These are phyloP conservation scores for Crotalus viridis DNA, from an alignment of 2,113 vertebrate genomes.

Conservation along the genomic window DNA sequence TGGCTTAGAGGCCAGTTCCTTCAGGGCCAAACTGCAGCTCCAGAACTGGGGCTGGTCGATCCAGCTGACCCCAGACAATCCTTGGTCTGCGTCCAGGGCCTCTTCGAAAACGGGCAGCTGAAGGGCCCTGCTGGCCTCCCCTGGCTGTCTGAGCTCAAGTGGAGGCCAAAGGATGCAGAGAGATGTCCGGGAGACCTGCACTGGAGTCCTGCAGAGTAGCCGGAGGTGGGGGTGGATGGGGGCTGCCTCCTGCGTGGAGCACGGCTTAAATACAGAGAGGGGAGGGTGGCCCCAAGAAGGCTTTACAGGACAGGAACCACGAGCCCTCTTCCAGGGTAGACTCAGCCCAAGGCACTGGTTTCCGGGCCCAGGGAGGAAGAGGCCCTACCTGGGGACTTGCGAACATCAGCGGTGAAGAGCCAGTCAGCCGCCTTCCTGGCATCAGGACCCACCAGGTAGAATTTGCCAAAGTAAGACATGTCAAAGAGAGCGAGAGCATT, in stretches of 20 bases:
- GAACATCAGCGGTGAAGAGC: conserved; percentile 90
- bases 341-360: not conserved
- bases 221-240: not conserved
- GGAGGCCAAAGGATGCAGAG: not conserved
- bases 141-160: not conserved
- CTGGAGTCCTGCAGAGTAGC: not conserved
- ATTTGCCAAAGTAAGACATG: conserved; percentile 99
- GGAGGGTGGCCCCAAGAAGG: not conserved
- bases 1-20: not conserved
- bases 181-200: not conserved
- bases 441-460: conserved; percentile 90
- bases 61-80: not conserved
- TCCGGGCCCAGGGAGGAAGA: not conserved
- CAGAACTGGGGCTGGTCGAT: not conserved
- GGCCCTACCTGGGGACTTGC: conserved; percentile 81
- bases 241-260: not conserved
- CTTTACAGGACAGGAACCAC: not conserved
- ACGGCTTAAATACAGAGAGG: not conserved
- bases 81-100: not conserved
- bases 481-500: conserved; percentile 84
- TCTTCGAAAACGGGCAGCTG: not conserved
- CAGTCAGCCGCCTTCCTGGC: conserved; percentile 89
- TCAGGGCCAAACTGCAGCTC: not conserved
- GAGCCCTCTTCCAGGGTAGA: not conserved
- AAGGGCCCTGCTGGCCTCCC: not conserved